Evolutionary conservation across 1,140 invertebrate genomes (phyloP).

Genomic region (Lerema accius): DNA sequence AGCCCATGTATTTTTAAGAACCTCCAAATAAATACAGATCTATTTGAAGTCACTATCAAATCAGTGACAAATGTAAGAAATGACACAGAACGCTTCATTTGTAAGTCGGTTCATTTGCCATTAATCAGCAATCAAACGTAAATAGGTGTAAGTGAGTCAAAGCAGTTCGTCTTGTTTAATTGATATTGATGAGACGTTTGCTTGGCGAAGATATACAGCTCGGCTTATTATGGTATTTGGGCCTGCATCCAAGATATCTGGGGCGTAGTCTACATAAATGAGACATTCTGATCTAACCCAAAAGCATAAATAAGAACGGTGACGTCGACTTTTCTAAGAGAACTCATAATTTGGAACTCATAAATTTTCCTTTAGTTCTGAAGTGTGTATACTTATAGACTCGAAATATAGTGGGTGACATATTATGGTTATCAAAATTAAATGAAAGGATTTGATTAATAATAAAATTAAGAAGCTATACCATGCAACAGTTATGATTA

Average conservation of each 20-base stretch:
- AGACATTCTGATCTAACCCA: neutral
- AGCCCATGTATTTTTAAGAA: no score
- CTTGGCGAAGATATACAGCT: neutral
- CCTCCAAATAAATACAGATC: no score
- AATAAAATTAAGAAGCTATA: no score
- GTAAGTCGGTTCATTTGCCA: neutral
- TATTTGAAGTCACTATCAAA: neutral
- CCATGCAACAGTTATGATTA: no score
- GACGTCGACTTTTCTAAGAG: no score
- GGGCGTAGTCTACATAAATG: neutral
- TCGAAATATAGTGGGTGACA: no score
- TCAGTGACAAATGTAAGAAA: neutral
- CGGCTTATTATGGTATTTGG: neutral
- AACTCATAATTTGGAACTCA: no score
- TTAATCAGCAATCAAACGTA: slow-evolving; percentile 2
- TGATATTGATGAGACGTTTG: slow-evolving; percentile 10
- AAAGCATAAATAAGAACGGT: neutral
- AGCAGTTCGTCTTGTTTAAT: slow-evolving; percentile 10
- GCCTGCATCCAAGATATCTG: neutral
- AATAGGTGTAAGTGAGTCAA: slow-evolving; percentile 12
- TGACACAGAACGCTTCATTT: neutral
- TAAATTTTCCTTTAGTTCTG: no score
- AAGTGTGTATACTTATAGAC: no score
- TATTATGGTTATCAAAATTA: no score
- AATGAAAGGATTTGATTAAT: no score